Conservation (phyloP, 2,797 vertebrate species). For the Anabacerthia variegaticeps region DNA sequence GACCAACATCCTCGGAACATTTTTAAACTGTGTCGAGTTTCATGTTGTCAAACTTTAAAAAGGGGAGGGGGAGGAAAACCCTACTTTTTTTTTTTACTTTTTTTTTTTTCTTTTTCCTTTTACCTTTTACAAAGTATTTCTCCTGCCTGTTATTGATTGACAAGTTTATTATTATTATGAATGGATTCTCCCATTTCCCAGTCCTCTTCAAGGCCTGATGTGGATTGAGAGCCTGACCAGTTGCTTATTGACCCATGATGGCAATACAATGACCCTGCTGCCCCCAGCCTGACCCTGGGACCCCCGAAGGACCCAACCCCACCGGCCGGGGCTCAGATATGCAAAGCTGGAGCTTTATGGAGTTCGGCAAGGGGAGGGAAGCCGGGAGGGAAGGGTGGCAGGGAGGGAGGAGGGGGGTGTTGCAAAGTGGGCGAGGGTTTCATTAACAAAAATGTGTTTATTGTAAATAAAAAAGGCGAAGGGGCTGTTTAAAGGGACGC, state of each 20-base stretch:
- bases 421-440: neutral
- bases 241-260: conserved; percentile 68
- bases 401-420: neutral
- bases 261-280: conserved; percentile 64
- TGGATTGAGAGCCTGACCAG: conserved; percentile 62
- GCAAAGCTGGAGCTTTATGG: conserved; percentile 17
- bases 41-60: neutral
- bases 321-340: conserved; percentile 24
- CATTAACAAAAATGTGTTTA: conserved; percentile 4
- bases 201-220: conserved; percentile 57
- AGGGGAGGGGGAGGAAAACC: neutral
- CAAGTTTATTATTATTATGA: conserved; percentile 67
- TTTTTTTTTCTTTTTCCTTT: neutral
- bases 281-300: conserved; percentile 63
- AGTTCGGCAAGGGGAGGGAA: neutral
- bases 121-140: conserved; percentile 25
- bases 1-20: neutral
- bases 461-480: conserved; percentile 11
- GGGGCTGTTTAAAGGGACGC: neutral
- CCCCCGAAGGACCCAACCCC: conserved; percentile 47
- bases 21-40: neutral
- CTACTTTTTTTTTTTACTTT: neutral
- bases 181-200: conserved; percentile 63
- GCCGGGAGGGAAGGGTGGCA: too few relatives aligned
- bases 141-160: conserved; percentile 55